A percentile compares a stretch with the other conserved stretches of the same genome.
Evolutionary conservation across 2,797 vertebrate species (phyloP).

Genomic region (Rhinella marina): DNA sequence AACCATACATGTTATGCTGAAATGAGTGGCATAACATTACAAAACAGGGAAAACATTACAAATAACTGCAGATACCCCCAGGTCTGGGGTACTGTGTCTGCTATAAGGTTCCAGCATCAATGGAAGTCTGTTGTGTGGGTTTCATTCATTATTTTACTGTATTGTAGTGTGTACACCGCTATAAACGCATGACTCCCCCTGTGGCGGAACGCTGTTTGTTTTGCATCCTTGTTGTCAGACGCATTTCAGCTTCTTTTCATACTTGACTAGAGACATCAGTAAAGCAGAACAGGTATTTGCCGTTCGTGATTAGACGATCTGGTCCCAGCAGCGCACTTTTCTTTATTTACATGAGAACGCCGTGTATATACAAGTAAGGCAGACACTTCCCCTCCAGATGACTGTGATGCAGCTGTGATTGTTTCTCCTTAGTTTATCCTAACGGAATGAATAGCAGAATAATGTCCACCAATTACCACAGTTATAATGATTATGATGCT

Average conservation of each 20-base stretch:
- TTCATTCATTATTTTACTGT: constrained; percentile 9
- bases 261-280: constrained; percentile 21
- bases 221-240: constrained; percentile 16
- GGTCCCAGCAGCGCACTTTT: background rate
- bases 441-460: background rate
- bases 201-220: background rate
- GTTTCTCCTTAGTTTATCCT: background rate
- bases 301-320: background rate
- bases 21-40: too few species aligned
- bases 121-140: background rate
- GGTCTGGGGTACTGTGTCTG: too few species aligned
- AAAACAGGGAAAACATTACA: too few species aligned
- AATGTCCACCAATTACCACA: background rate
- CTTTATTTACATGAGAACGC: constrained; percentile 13
- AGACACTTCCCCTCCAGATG: background rate
- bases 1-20: too few species aligned
- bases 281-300: constrained; percentile 40
- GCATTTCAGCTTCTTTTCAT: background rate
- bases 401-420: background rate
- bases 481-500: background rate
- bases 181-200: constrained; percentile 1
- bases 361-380: constrained; percentile 9
- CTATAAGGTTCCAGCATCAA: constrained; percentile 14
- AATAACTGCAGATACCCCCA: too few species aligned
- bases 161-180: background rate